Conservation (phyloP, 2,888 invertebrate genomes). For the Xestoiulus laeticollis region DNA sequence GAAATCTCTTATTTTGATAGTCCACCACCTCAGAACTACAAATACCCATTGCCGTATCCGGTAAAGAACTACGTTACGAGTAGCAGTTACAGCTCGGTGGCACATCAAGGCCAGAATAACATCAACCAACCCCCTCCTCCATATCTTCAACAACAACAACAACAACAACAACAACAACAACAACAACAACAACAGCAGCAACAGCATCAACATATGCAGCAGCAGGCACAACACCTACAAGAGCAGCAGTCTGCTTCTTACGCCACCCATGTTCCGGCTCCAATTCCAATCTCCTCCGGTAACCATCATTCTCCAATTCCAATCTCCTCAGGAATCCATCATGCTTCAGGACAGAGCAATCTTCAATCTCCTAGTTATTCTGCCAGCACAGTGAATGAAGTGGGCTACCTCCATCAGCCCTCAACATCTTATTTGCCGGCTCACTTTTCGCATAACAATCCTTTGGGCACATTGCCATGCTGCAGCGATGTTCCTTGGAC, state of each 20-base stretch:
- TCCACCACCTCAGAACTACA: neutral
- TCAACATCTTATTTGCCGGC: neutral
- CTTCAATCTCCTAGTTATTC: neutral
- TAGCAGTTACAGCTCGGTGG: slow-evolving; percentile 27
- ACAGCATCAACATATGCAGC: neutral
- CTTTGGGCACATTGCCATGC: neutral
- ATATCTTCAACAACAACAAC: neutral
- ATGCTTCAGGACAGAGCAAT: neutral
- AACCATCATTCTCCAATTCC: neutral
- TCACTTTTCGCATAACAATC: slow-evolving; percentile 45
- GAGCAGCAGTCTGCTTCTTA: neutral
- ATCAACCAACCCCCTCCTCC: neutral
- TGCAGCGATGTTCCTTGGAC: slow-evolving; percentile 12
- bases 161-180: neutral
- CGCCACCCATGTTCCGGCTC: neutral
- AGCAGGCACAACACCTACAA: neutral
- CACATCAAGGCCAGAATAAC: neutral
- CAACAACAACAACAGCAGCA: neutral
- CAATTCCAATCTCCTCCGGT: neutral
- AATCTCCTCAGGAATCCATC: neutral
- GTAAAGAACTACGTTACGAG: neutral
- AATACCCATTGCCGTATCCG: neutral
- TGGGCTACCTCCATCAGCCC: neutral
- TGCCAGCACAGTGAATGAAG: neutral
- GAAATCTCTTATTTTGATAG: slow-evolving; percentile 27